Evolutionary conservation across 2,797 vertebrate species (phyloP).

Genomic region (Iguana delicatissima): DNA sequence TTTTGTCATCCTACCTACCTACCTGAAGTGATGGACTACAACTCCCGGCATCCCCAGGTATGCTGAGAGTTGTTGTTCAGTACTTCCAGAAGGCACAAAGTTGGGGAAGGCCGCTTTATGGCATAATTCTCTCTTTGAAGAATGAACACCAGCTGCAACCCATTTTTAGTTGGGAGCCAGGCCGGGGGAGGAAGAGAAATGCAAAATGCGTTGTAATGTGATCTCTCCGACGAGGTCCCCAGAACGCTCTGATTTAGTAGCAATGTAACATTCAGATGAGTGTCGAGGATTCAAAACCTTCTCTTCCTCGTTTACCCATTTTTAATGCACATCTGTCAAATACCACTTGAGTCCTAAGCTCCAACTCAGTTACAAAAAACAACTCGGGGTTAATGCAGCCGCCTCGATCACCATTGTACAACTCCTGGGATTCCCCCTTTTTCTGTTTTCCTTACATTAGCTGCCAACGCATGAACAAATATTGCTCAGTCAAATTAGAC

Average conservation of each 20-base stretch:
- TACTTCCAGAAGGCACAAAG: background rate
- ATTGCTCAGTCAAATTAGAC: slow-evolving; percentile 68
- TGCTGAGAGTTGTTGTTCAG: background rate
- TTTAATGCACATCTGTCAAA: background rate
- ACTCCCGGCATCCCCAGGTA: too few relatives aligned
- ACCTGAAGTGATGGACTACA: background rate
- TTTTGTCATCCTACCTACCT: background rate
- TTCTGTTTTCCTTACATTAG: slow-evolving; percentile 39
- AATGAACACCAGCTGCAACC: slow-evolving; percentile 17
- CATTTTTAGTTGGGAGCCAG: background rate
- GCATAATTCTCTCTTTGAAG: background rate
- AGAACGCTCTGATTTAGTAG: background rate
- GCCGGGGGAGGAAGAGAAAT: background rate
- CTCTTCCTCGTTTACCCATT: background rate
- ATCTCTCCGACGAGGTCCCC: background rate
- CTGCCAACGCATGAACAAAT: slow-evolving; percentile 59
- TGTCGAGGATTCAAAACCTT: background rate
- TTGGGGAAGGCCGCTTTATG: background rate
- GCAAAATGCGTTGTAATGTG: background rate
- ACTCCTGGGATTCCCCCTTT: slow-evolving; percentile 12
- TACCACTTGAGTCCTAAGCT: slow-evolving; percentile 33
- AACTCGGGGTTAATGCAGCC: slow-evolving; percentile 48
- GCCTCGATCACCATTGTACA: slow-evolving; percentile 16
- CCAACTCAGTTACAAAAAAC: background rate
- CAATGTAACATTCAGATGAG: background rate